A percentile compares a stretch with the other conserved stretches of the same genome.
Conservation (phyloP, 2,888 invertebrate species). For the Halictus quadricinctus region DNA sequence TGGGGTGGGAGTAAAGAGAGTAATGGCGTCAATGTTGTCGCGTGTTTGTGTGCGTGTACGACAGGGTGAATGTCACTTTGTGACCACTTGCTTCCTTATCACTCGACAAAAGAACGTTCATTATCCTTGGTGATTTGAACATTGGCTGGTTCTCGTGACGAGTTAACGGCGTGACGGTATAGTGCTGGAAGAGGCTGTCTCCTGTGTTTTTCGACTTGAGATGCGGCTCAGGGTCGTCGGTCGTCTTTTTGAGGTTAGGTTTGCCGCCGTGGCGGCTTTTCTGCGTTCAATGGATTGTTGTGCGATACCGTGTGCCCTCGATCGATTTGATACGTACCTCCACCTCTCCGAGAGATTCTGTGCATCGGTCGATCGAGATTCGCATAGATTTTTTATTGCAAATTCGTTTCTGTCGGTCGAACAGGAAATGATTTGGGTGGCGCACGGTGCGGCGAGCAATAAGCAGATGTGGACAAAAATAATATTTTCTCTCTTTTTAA, state of each 20-base stretch:
- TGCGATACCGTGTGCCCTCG: constrained; percentile 2
- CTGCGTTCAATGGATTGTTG: not conserved
- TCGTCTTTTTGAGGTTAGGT: constrained; percentile 56
- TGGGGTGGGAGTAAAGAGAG: not conserved
- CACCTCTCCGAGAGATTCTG: not conserved
- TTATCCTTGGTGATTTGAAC: constrained; percentile 54
- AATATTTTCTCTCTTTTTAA: not conserved
- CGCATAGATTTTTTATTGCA: not conserved
- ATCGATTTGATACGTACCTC: not conserved
- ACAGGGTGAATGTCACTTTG: constrained; percentile 62
- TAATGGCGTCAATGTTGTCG: constrained; percentile 32
- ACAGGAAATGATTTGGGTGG: constrained; percentile 13
- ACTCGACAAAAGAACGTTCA: constrained; percentile 59
- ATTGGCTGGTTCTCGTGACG: constrained; percentile 47
- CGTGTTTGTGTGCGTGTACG: constrained; percentile 10
- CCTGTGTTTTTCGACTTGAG: constrained; percentile 26
- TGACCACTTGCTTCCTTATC: constrained; percentile 59
- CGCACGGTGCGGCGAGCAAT: not conserved
- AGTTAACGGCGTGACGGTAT: constrained; percentile 36
- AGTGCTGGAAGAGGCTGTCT: constrained; percentile 43
- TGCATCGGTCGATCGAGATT: not conserved
- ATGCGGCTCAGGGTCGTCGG: constrained; percentile 38
- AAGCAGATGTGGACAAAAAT: not conserved
- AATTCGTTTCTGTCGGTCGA: not conserved
- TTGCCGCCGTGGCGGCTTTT: constrained; percentile 28